phyloP scores from a whole-genome alignment of 1,140 invertebrate genomes.

The Rhyacophila brunnea region DNA sequence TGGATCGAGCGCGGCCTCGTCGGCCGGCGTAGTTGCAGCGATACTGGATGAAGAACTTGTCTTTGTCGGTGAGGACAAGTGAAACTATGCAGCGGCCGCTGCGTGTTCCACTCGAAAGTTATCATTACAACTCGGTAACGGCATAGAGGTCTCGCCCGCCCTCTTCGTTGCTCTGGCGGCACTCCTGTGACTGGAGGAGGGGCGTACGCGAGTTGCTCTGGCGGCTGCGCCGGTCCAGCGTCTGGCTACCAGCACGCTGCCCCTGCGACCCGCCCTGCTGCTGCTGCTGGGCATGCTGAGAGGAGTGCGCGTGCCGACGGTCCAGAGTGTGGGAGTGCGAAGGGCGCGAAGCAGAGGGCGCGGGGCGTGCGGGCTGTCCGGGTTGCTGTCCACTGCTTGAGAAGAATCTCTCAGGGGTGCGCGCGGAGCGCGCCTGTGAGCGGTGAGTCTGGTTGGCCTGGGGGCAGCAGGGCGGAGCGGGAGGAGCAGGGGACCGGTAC shows the following conservation, averaged over 20 bases:
- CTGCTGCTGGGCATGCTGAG: conserved; percentile 3
- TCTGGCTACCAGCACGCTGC: conserved; percentile 20
- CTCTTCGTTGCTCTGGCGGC: conserved; percentile 28
- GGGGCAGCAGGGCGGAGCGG: conserved; percentile 35
- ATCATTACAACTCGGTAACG: conserved; percentile 47
- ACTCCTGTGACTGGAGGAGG: conserved; percentile 4
- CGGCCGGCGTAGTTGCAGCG: conserved; percentile 15
- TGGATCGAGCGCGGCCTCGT: neutral
- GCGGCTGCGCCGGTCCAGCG: conserved; percentile 24
- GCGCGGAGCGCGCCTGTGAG: conserved; percentile 14
- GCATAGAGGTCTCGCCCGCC: conserved; percentile 46
- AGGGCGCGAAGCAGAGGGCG: conserved; percentile 3
- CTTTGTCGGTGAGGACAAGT: conserved; percentile 28
- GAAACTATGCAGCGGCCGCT: conserved; percentile 25
- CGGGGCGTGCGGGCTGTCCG: neutral
- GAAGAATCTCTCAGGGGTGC: conserved; percentile 32
- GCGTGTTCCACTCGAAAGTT: conserved; percentile 32
- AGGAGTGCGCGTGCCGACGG: conserved; percentile 16
- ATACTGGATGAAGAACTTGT: conserved; percentile 29
- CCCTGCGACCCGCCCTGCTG: neutral
- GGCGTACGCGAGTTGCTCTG: neutral
- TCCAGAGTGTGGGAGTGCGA: conserved; percentile 32
- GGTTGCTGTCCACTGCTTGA: conserved; percentile 26
- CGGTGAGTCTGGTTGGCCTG: conserved; percentile 34
- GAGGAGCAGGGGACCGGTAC: conserved; percentile 39